phyloP scores from a whole-genome alignment of 2,888 invertebrate species.

The Graphium colonna region DNA sequence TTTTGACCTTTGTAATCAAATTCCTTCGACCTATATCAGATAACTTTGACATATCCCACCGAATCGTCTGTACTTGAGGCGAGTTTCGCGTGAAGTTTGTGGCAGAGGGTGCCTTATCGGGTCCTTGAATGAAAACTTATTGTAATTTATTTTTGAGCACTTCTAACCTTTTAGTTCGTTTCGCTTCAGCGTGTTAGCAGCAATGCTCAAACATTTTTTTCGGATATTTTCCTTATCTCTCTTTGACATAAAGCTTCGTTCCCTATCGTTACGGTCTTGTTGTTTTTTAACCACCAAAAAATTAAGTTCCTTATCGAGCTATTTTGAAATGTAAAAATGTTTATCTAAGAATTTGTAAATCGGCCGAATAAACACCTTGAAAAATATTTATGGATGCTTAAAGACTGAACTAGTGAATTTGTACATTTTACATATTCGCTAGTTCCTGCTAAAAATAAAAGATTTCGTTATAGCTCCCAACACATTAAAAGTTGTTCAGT shows the following conservation, averaged over 20 bases:
- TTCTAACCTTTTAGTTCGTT: slow-evolving; percentile 25
- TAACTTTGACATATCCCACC: slow-evolving; percentile 63
- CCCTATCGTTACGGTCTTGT: neutral
- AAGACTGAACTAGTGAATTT: too few relatives aligned
- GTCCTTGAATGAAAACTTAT: slow-evolving; percentile 56
- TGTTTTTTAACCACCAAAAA: slow-evolving; percentile 5
- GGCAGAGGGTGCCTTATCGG: slow-evolving; percentile 60
- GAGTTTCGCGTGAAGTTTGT: slow-evolving; percentile 53
- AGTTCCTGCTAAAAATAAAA: too few relatives aligned
- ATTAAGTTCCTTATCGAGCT: too few relatives aligned
- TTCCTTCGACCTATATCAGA: slow-evolving; percentile 62
- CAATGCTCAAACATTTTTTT: slow-evolving; percentile 35
- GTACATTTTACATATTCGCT: too few relatives aligned
- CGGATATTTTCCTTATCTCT: slow-evolving; percentile 41
- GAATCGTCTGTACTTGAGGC: slow-evolving; percentile 42
- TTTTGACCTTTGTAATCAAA: slow-evolving; percentile 57
- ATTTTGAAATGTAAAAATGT: too few relatives aligned
- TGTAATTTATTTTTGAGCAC: slow-evolving; percentile 65
- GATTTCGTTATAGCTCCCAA: too few relatives aligned
- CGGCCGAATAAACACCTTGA: neutral
- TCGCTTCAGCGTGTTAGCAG: slow-evolving; percentile 33
- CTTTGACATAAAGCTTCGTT: slow-evolving; percentile 5
- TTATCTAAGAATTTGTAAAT: too few relatives aligned
- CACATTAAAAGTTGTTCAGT: too few relatives aligned
- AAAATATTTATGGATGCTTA: slow-evolving; percentile 12